A percentile compares a stretch with the other conserved stretches of the same genome.
Conservation (phyloP, 2,797 vertebrate species). For the Channallabes apus region DNA sequence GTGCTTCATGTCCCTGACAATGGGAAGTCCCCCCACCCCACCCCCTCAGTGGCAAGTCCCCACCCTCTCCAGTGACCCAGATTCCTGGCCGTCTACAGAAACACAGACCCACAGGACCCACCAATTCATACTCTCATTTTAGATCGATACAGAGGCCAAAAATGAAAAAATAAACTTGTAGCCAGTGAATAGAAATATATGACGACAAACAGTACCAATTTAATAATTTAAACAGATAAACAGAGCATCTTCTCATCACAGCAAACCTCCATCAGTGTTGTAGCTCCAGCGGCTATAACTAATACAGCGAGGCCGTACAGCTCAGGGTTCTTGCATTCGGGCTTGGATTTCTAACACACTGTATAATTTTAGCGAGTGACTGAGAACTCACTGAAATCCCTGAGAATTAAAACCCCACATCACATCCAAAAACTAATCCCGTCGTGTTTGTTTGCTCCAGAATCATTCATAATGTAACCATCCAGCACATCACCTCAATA, state of each 20-base stretch:
- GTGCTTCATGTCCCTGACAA: conserved; percentile 25
- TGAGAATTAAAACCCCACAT: neutral
- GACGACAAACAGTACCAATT: neutral
- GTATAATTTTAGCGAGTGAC: neutral
- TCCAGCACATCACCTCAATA: neutral
- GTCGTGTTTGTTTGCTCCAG: neutral
- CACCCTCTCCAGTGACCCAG: conserved; percentile 56
- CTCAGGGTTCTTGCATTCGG: neutral
- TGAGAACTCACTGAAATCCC: neutral
- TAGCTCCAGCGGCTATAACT: neutral
- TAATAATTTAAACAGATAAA: neutral
- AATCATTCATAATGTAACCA: neutral
- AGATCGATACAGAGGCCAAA: neutral
- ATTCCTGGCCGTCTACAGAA: conserved; percentile 45
- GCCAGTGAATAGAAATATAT: neutral
- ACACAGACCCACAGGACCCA: conserved; percentile 34
- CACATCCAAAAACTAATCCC: neutral
- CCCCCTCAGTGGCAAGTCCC: conserved; percentile 38
- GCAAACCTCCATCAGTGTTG: neutral
- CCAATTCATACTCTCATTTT: conserved; percentile 14
- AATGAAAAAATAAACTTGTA: neutral
- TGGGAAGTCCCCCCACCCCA: conserved; percentile 49
- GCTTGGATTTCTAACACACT: neutral
- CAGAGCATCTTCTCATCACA: neutral
- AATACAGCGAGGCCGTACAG: neutral